These are phyloP conservation scores for Sciaenops ocellatus DNA, from an alignment of 2,797 vertebrate genomes.

Conservation along the genomic window DNA sequence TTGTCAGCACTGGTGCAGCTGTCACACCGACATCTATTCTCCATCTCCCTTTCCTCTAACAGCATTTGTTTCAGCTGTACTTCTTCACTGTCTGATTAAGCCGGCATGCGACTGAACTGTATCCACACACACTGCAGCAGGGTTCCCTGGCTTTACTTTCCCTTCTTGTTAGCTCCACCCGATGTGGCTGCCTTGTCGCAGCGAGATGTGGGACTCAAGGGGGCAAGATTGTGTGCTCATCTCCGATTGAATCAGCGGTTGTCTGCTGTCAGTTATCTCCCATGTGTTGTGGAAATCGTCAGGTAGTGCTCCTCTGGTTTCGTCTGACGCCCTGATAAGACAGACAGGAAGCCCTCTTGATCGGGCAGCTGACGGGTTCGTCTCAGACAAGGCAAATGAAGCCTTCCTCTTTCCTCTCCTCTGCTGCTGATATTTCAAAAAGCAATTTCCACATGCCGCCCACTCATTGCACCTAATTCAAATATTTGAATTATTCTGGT, in stretches of 20 bases:
- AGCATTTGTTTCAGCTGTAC: conserved; percentile 21
- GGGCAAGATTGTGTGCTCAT: conserved; percentile 63
- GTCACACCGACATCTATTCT: conserved; percentile 26
- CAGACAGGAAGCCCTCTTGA: conserved; percentile 55
- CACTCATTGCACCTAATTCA: conserved; percentile 47
- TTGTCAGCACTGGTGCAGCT: conserved; percentile 25
- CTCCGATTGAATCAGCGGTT: conserved; percentile 71
- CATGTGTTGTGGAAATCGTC: conserved; percentile 62
- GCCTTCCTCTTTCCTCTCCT: conserved; percentile 11
- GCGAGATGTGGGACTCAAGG: conserved; percentile 53
- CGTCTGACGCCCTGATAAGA: conserved; percentile 68
- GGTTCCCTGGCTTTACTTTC: conserved; percentile 41
- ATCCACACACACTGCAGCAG: conserved; percentile 34
- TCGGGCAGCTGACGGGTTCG: conserved; percentile 37
- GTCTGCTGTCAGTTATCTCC: conserved; percentile 78
- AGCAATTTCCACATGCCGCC: conserved; percentile 19
- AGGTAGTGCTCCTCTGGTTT: conserved; percentile 64
- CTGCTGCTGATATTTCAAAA: conserved; percentile 34
- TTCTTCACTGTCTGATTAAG: conserved; percentile 49
- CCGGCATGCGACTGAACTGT: conserved; percentile 4
- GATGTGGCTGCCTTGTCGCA: conserved; percentile 53
- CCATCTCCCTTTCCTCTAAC: not conserved
- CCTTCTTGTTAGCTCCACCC: conserved; percentile 56
- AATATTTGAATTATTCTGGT: conserved; percentile 68
- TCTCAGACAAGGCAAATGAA: conserved; percentile 49